Base-by-base conservation (phyloP, 2,797 vertebrate species). In the Clarias pachynema region DNA sequence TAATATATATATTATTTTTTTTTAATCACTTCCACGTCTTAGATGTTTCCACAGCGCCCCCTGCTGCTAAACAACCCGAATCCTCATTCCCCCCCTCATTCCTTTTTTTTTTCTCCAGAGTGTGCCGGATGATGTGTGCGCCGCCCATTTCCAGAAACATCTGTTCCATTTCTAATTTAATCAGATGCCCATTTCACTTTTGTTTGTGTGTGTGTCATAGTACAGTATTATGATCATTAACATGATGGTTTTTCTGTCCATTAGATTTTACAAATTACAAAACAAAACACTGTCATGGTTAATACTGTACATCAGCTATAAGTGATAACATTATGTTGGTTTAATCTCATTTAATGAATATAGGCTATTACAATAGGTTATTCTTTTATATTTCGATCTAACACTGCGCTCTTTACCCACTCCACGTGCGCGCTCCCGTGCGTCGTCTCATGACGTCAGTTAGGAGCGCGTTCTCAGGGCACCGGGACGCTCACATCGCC, bases 31-130 rank as follows among this genome's bases (percentile, higher is more conserved):
- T 74, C 31, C 5, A 40, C 20, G 3, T 56, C 65, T 44, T 59
- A 31, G 22, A 78, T 60, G 4, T 60, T 14, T 63, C n/a, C 60
- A 75, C 79, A 81, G 79, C 60, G 69, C 44, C 70, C 79, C 12
- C 84, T 85, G 24, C 60, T 66, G 79, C 3, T 81, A 20, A 49
- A 66, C 15, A 78, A 24, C 56, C 5, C 8, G 2, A 73, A 44
- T 31, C 15, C 15, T 14, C 0, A 6, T 5, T 12, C 10, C 10
- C 10, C 2, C 10, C 10, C 10, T 49, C 9, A 10, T 49, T 49
- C 2, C 0, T 12, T 12, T 12, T 37, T 14, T 26, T 65, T 65
- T 44, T 20, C 10, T 63, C 8, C 57, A 62, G 12, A n/a, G 5
- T 12, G 44, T 49, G 44, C 44, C 22, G 62, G 57, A 37, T 16